phyloP scores from a whole-genome alignment of 2,113 vertebrate species.

The Erinaceus europaeus region DNA sequence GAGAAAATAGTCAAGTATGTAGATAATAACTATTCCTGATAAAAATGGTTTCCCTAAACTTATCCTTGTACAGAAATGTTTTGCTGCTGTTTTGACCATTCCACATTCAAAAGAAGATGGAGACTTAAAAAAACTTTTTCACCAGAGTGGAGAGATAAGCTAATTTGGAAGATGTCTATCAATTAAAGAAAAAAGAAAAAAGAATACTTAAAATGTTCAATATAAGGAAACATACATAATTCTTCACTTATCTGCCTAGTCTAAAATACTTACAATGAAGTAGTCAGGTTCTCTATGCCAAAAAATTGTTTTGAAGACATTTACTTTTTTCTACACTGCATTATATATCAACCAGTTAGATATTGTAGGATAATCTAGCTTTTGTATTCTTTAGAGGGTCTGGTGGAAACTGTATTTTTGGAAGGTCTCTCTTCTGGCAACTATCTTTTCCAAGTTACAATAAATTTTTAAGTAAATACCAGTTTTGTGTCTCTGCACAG shows the following conservation, averaged over 20 bases:
- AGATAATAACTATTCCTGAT: constrained; percentile 31
- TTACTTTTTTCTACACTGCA: neutral
- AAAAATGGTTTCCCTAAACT: constrained; percentile 30
- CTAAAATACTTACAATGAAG: constrained; percentile 24
- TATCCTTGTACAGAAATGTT: constrained; percentile 11
- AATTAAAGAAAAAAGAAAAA: constrained; percentile 10
- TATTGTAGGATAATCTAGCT: neutral
- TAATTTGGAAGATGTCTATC: neutral
- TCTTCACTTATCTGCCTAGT: neutral
- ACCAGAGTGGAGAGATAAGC: neutral
- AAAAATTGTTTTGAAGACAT: constrained; percentile 18
- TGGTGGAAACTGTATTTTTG: neutral
- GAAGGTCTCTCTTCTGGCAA: neutral
- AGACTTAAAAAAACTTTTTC: neutral
- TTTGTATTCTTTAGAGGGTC: neutral
- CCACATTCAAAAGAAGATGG: constrained; percentile 17
- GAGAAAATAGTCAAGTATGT: neutral
- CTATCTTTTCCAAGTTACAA: neutral
- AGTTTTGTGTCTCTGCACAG: neutral
- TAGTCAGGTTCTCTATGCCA: neutral
- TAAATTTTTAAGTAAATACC: constrained; percentile 9
- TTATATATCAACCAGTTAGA: neutral
- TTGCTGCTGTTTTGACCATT: constrained; percentile 2
- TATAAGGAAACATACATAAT: neutral
- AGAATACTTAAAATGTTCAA: constrained; percentile 12